A percentile compares a stretch with the other conserved stretches of the same genome.
Conservation (phyloP, 2,797 vertebrate species). For the Heteromormyrus szaboi region DNA sequence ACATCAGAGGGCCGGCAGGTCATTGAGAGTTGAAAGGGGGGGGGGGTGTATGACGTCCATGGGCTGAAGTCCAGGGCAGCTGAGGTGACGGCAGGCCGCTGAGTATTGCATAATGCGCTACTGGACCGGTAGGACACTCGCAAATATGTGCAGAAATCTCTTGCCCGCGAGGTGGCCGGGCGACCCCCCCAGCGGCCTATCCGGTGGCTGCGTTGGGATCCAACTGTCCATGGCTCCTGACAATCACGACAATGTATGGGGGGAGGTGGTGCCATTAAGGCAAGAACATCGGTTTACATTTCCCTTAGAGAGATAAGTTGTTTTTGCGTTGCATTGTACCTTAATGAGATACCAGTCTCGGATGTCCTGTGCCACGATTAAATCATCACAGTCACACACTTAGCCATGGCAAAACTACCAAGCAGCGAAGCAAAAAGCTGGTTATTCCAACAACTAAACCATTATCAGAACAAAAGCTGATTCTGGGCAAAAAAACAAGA, state of each 20-base stretch:
- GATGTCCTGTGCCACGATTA: neutral
- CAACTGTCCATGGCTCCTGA: neutral
- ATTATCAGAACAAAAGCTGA: neutral
- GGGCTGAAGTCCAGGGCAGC: neutral
- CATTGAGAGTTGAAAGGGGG: neutral
- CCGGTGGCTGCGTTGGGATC: neutral
- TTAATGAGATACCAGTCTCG: neutral
- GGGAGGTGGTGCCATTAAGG: neutral
- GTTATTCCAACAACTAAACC: neutral
- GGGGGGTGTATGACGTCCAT: neutral
- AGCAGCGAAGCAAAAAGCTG: neutral
- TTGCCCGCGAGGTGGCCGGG: neutral
- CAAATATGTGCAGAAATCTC: neutral
- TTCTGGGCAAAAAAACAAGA: neutral
- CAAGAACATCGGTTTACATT: neutral
- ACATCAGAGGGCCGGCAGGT: neutral
- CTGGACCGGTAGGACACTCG: neutral
- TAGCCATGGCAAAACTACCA: neutral
- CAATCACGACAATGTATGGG: neutral
- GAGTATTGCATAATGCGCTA: neutral
- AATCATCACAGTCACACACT: neutral
- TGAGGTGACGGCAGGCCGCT: neutral
- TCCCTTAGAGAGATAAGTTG: neutral
- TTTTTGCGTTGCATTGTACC: neutral
- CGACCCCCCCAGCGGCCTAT: neutral